phyloP scores from a whole-genome alignment of 2,888 invertebrate species.

The Sisyra nigra region DNA sequence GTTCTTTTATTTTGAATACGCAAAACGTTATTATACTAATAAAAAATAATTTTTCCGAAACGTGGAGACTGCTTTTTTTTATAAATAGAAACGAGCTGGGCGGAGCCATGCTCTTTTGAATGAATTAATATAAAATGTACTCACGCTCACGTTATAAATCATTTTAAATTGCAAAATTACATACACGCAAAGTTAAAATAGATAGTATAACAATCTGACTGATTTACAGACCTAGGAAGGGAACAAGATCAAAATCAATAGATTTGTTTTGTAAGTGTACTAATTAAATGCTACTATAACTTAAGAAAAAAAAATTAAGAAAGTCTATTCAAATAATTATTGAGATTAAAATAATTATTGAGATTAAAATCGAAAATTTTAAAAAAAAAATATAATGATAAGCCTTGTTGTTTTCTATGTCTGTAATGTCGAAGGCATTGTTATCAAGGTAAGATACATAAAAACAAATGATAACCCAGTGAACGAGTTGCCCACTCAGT shows the following conservation, averaged over 20 bases:
- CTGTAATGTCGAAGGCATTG: no score
- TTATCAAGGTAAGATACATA: background rate
- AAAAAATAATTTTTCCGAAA: background rate
- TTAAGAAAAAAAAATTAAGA: no score
- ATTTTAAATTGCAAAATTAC: constrained; percentile 11
- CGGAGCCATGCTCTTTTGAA: constrained; percentile 7
- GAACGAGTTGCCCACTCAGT: background rate
- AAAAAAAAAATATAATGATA: no score
- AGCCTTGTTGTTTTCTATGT: no score
- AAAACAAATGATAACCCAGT: background rate
- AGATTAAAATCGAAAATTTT: no score
- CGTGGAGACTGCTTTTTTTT: background rate
- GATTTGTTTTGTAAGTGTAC: no score
- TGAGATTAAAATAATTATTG: no score
- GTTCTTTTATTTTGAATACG: background rate
- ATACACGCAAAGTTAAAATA: constrained; percentile 11
- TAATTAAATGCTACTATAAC: no score
- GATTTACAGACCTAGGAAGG: background rate
- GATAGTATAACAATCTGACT: constrained; percentile 3
- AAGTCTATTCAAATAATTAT: no score
- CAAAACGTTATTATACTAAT: background rate
- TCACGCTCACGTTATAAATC: constrained; percentile 12
- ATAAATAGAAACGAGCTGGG: background rate
- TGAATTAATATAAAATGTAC: constrained; percentile 6
- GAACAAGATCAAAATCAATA: no score